These are phyloP conservation scores for Saccopteryx bilineata DNA, from an alignment of 2,113 vertebrate genomes.

Conservation along the genomic window DNA sequence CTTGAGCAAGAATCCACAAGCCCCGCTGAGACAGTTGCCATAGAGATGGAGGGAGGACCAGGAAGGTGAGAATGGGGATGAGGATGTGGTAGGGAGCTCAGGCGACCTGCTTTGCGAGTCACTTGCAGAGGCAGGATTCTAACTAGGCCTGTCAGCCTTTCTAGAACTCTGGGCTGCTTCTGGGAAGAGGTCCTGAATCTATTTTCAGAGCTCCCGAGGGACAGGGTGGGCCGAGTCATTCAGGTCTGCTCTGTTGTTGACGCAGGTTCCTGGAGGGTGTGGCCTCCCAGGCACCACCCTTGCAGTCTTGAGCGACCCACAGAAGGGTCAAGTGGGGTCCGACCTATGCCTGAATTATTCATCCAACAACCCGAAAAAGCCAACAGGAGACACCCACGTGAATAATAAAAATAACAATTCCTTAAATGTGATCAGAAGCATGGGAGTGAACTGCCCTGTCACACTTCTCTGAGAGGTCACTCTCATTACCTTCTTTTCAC, in stretches of 20 bases:
- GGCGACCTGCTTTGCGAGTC: neutral
- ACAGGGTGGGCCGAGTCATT: slow-evolving; percentile 43
- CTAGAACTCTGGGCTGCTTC: neutral
- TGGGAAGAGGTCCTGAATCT: slow-evolving; percentile 44
- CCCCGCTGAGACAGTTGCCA: neutral
- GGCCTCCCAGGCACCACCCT: neutral
- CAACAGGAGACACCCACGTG: slow-evolving; percentile 31
- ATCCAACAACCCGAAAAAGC: neutral
- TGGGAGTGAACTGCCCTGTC: neutral
- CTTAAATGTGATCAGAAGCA: slow-evolving; percentile 36
- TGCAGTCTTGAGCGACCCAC: neutral
- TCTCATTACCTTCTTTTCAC: neutral
- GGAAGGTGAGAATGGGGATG: neutral
- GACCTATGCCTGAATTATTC: slow-evolving; percentile 57
- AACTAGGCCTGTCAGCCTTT: neutral
- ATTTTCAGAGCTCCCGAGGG: slow-evolving; percentile 52
- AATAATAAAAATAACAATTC: slow-evolving; percentile 70
- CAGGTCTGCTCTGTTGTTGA: slow-evolving; percentile 60
- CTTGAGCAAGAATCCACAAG: neutral
- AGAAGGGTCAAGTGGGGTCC: slow-evolving; percentile 9
- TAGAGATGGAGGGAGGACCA: neutral
- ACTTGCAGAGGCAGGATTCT: neutral
- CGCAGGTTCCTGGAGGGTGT: slow-evolving; percentile 6
- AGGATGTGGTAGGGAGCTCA: neutral
- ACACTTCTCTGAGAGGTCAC: neutral